Percentiles rank a stretch among this genome's conserved stretches.
These are phyloP conservation scores for Microchrysa polita DNA, from an alignment of 2,888 invertebrate genomes.

Conservation along the genomic window DNA sequence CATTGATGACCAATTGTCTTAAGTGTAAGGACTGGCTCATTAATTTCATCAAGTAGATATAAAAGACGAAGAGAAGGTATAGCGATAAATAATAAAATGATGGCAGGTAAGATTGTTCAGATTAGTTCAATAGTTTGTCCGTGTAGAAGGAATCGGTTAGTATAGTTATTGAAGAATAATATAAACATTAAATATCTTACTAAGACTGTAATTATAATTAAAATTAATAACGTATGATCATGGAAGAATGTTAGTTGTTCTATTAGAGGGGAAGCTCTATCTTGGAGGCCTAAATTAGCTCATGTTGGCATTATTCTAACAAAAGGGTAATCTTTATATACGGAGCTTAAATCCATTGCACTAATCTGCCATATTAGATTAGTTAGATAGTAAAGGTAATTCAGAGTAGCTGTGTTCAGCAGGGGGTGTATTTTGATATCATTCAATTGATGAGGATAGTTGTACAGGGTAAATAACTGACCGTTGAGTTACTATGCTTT, in stretches of 20 bases:
- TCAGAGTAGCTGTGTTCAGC: slow-evolving; percentile 71
- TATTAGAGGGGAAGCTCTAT: slow-evolving; percentile 72
- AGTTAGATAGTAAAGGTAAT: slow-evolving; percentile 69
- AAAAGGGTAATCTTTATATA: slow-evolving; percentile 72
- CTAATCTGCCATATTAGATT: slow-evolving; percentile 71
- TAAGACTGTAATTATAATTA: slow-evolving; percentile 71
- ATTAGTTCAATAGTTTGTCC: slow-evolving; percentile 72
- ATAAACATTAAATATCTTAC: slow-evolving; percentile 69
- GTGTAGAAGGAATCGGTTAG: slow-evolving; percentile 69
- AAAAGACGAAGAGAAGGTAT: slow-evolving; percentile 70
- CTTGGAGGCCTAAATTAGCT: slow-evolving; percentile 69
- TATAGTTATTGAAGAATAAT: slow-evolving; percentile 69
- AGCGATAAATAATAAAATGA: slow-evolving; percentile 72
- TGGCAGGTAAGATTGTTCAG: slow-evolving; percentile 71
- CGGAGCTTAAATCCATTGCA: slow-evolving; percentile 75
- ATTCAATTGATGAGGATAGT: slow-evolving; percentile 71
- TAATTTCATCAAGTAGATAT: slow-evolving; percentile 72
- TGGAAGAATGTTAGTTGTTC: slow-evolving; percentile 74
- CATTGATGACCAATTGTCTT: slow-evolving; percentile 74
- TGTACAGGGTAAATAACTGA: slow-evolving; percentile 66
- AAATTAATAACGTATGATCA: slow-evolving; percentile 70
- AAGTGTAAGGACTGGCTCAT: slow-evolving; percentile 68
- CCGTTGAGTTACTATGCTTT: slow-evolving; percentile 68
- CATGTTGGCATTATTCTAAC: slow-evolving; percentile 71
- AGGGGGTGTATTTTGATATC: slow-evolving; percentile 69